phyloP scores from a whole-genome alignment of 2,888 invertebrate genomes.

The Orthonevra nobilis region DNA sequence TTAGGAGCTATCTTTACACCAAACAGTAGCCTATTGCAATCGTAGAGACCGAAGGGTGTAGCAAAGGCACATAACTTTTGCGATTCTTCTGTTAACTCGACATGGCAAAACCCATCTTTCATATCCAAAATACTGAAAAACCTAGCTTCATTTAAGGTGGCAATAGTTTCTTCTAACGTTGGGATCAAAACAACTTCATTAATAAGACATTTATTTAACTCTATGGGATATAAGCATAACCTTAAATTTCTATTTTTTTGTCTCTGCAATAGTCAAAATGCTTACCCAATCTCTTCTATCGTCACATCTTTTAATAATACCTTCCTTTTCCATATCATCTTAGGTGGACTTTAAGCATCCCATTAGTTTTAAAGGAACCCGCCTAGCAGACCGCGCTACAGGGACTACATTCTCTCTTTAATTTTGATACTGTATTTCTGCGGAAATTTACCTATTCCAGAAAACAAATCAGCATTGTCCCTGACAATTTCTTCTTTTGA shows the following conservation, averaged over 20 bases:
- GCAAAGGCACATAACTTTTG: constrained; percentile 6
- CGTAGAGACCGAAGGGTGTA: constrained; percentile 5
- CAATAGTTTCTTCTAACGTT: constrained; percentile 67
- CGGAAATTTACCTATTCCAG: constrained; percentile 8
- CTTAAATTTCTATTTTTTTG: constrained; percentile 19
- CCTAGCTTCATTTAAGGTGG: neutral
- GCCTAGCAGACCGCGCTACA: constrained; percentile 4
- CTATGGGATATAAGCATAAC: constrained; percentile 38
- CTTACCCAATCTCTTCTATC: constrained; percentile 28
- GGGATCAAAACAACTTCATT: constrained; percentile 55
- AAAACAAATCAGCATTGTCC: neutral
- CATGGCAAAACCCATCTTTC: constrained; percentile 50
- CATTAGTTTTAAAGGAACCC: constrained; percentile 4
- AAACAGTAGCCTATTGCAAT: constrained; percentile 10
- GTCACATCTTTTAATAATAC: constrained; percentile 20
- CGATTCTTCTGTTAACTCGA: constrained; percentile 13
- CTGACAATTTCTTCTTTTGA: neutral
- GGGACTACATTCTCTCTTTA: constrained; percentile 3
- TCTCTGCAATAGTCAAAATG: constrained; percentile 28
- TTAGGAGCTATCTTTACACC: constrained; percentile 22
- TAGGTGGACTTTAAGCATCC: neutral
- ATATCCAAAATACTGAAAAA: constrained; percentile 51
- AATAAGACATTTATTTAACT: constrained; percentile 13
- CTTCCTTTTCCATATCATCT: constrained; percentile 7
- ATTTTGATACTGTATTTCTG: neutral